A percentile compares a stretch with the other conserved stretches of the same genome.
Conservation (phyloP, 1,140 invertebrate species). For the Oryzaephilus surinamensis region DNA sequence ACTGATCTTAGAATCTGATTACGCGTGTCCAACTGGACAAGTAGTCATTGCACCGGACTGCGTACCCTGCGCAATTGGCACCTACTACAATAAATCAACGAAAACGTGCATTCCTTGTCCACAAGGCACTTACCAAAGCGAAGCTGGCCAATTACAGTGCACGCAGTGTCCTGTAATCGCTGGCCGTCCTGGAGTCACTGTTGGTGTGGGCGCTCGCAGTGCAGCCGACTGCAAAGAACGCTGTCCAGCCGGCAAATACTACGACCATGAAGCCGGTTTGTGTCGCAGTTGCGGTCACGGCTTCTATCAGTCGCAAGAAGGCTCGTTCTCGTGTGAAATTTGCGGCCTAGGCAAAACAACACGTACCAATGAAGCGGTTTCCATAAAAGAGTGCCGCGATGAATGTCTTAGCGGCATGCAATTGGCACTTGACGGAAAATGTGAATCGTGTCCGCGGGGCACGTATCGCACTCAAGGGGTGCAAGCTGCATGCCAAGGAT, state of each 20-base stretch:
- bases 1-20: conserved; percentile 74
- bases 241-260: conserved; percentile 85
- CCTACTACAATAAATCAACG: conserved; percentile 66
- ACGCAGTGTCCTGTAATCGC: conserved; percentile 78
- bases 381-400: conserved; percentile 75
- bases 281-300: conserved; percentile 90
- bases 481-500: conserved; percentile 77
- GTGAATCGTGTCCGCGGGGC: conserved; percentile 84
- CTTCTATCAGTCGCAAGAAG: conserved; percentile 85
- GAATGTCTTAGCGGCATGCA: conserved; percentile 87
- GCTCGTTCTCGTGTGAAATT: conserved; percentile 78
- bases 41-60: conserved; percentile 87
- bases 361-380: conserved; percentile 80
- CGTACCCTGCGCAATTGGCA: conserved; percentile 89
- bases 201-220: conserved; percentile 72
- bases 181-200: conserved; percentile 76
- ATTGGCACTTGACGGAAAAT: conserved; percentile 76
- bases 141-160: conserved; percentile 81
- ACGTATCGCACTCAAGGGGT: conserved; percentile 81
- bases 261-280: conserved; percentile 70
- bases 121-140: conserved; percentile 86
- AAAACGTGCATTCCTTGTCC: conserved; percentile 76
- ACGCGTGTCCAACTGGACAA: conserved; percentile 84
- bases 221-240: conserved; percentile 86
- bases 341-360: conserved; percentile 92